Conservation (phyloP, 1,140 invertebrate species). For the Pseudoatta argentina region DNA sequence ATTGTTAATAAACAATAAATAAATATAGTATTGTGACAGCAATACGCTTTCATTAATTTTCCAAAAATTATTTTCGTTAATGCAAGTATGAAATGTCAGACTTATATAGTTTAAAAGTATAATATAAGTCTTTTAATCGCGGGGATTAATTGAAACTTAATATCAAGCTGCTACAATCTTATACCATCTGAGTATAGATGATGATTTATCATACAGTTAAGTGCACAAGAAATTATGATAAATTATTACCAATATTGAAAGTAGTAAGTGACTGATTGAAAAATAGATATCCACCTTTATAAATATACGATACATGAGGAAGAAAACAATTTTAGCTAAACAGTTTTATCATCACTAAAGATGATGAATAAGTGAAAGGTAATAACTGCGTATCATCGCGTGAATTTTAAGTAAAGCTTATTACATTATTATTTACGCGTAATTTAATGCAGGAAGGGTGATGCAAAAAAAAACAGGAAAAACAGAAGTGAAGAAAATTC, state of each 20-base stretch:
- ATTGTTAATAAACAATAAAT: background rate
- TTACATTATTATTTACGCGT: constrained; percentile 55
- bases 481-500: constrained; percentile 47
- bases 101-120: background rate
- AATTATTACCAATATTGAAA: constrained; percentile 32
- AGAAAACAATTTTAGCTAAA: constrained; percentile 50
- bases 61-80: background rate
- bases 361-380: constrained; percentile 62
- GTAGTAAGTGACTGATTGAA: constrained; percentile 48
- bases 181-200: background rate
- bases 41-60: background rate
- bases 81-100: background rate
- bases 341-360: constrained; percentile 42
- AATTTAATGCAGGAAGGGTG: constrained; percentile 52
- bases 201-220: constrained; percentile 45
- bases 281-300: constrained; percentile 44
- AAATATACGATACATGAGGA: constrained; percentile 41
- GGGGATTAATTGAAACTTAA: constrained; percentile 23
- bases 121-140: constrained; percentile 12
- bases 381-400: constrained; percentile 47
- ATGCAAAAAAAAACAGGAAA: constrained; percentile 39
- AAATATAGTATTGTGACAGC: background rate
- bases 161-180: constrained; percentile 31
- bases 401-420: constrained; percentile 46
- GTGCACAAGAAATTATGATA: constrained; percentile 30